Percentiles rank a stretch among this genome's conserved stretches.
Conservation (phyloP, 2,113 vertebrate species). For the Eulacestoma nigropectus region DNA sequence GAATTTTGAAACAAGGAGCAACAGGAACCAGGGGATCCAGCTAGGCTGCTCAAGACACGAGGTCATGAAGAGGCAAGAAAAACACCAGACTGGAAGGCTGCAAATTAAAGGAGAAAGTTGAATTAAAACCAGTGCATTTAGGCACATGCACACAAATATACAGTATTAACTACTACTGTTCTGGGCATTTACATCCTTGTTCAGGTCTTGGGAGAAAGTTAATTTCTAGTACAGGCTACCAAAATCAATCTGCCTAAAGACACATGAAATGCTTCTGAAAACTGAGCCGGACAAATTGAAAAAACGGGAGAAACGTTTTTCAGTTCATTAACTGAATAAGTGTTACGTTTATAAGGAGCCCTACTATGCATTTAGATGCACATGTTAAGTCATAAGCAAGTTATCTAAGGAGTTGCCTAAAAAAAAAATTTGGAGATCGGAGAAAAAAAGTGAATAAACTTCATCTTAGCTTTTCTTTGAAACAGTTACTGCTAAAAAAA, state of each 20-base stretch:
- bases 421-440: background rate
- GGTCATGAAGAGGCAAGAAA: constrained; percentile 59
- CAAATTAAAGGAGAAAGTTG: constrained; percentile 63
- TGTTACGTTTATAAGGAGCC: background rate
- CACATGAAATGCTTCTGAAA: background rate
- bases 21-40: constrained; percentile 63
- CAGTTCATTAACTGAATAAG: background rate
- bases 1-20: constrained; percentile 42
- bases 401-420: background rate
- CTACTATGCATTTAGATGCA: background rate
- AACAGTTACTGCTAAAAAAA: background rate
- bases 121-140: constrained; percentile 52
- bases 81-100: constrained; percentile 60
- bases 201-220: background rate
- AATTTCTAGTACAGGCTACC: background rate
- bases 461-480: background rate
- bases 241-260: background rate
- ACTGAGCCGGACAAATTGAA: background rate
- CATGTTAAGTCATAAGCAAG: background rate
- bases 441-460: background rate
- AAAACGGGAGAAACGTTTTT: background rate
- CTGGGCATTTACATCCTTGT: background rate
- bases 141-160: constrained; percentile 3
- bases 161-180: background rate
- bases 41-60: constrained; percentile 58